Evolutionary conservation across 2,888 invertebrate genomes (phyloP).

Genomic region (Plebejus argus): DNA sequence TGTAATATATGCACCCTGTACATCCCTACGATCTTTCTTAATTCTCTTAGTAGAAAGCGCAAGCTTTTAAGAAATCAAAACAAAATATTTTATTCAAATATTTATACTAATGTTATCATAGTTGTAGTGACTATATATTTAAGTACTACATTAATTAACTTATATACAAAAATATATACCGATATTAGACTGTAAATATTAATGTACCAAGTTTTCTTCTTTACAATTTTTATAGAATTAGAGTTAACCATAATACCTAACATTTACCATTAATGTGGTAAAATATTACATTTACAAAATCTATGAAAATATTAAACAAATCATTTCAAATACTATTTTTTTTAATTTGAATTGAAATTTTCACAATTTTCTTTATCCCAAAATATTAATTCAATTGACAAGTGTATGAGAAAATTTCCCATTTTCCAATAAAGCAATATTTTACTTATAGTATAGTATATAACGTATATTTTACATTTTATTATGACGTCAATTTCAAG

Average conservation of each 20-base stretch:
- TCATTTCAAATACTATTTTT: background rate
- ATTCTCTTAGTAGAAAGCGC: slow-evolving; percentile 59
- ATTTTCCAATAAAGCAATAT: background rate
- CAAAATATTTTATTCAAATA: slow-evolving; percentile 77
- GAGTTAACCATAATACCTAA: background rate
- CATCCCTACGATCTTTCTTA: slow-evolving; percentile 56
- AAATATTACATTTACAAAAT: slow-evolving; percentile 28
- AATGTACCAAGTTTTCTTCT: slow-evolving; percentile 79
- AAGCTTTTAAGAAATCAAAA: slow-evolving; percentile 63
- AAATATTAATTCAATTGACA: background rate
- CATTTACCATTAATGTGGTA: slow-evolving; percentile 39
- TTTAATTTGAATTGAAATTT: background rate
- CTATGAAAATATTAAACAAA: background rate
- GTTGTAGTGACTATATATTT: slow-evolving; percentile 63
- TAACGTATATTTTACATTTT: background rate
- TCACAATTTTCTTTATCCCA: background rate
- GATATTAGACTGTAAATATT: slow-evolving; percentile 72
- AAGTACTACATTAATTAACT: slow-evolving; percentile 58
- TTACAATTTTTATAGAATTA: slow-evolving; percentile 72
- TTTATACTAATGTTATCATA: slow-evolving; percentile 75
- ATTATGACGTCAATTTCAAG: slow-evolving; percentile 29
- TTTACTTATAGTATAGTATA: background rate
- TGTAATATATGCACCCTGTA: slow-evolving; percentile 60
- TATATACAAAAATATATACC: slow-evolving; percentile 76
- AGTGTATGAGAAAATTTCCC: background rate